Evolutionary conservation across 2,797 vertebrate genomes (phyloP).

Genomic region (Cynopterus sphinx): DNA sequence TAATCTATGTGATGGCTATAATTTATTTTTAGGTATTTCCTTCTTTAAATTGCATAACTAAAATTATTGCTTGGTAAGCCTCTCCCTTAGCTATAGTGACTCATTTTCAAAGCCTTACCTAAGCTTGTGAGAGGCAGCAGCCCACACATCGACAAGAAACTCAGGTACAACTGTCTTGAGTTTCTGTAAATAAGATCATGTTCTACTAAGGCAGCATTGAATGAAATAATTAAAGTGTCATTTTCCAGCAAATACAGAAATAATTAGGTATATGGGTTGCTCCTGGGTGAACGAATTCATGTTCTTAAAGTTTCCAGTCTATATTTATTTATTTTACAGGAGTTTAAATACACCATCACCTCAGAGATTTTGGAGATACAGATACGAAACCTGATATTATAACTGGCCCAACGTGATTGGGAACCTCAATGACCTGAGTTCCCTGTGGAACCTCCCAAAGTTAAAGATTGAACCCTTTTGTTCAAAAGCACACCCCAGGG

Average conservation of each 20-base stretch:
- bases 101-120: not conserved
- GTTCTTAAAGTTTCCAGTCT: not conserved
- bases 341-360: not conserved
- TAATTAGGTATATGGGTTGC: not conserved
- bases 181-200: not conserved
- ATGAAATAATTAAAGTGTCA: not conserved
- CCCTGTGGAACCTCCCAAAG: not conserved
- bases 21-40: not conserved
- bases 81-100: not conserved
- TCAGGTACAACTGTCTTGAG: not conserved
- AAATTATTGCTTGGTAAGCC: not conserved
- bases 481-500: not conserved
- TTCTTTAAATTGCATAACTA: not conserved
- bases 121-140: not conserved
- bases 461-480: slow-evolving; percentile 6
- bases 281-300: not conserved
- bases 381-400: slow-evolving; percentile 41
- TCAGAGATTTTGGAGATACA: slow-evolving; percentile 61
- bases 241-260: not conserved
- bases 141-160: no score
- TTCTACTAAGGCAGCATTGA: not conserved
- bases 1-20: not conserved
- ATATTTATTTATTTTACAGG: slow-evolving; percentile 29
- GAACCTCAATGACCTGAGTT: slow-evolving; percentile 57
- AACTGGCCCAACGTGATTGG: slow-evolving; percentile 44